Base-by-base conservation (phyloP, 2,888 invertebrate genomes). In the Arrhopalites spinosus region DNA sequence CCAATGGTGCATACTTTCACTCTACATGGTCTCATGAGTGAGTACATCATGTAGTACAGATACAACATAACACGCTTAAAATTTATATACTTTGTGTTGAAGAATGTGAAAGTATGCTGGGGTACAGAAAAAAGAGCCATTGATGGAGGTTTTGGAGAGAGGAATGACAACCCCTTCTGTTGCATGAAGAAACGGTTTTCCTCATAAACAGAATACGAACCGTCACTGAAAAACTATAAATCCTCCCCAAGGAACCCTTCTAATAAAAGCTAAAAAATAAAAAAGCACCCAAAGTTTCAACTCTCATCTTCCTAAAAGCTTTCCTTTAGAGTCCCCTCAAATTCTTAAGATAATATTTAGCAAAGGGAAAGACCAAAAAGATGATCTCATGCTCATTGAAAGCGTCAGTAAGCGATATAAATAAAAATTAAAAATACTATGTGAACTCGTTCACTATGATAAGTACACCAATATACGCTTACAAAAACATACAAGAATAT, bases 281-380 rank as follows among this genome's bases (percentile, higher is more conserved):
- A 67, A 13, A 23, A 50, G 17, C 20, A 68, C 11, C 50, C 50
- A 30, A 27, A 64, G 5, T 30, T 23, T 13, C 29, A 30, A 23
- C 61, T 23, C 23, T 13, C 20, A 11, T 13, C 27, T 7, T 13
- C 7, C 20, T 23, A 11, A 17, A 66, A 66, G 27, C 43, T 66
- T 66, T 20, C 43, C 20, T 66, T 66, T 30, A 43, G 2, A 17
- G 15, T 50, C 53, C 69, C 53, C 56, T 50, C 23, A 29, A 47
- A n/a, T 50, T 69, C 69, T 69, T 69, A 69, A 56, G 47, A 69
- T 53, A 69, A 69, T 69, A 69, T 69, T 69, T 69, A 69, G 69
- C 25, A 29, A 69, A 69, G 50, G n/a, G 23, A 68, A 20, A 25
- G 50, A 30, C 25, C 13, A 23, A 29, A 50, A 56, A 27, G 53